Base-by-base conservation (phyloP, 1,140 invertebrate species). In the Rhopalosiphum maidis region DNA sequence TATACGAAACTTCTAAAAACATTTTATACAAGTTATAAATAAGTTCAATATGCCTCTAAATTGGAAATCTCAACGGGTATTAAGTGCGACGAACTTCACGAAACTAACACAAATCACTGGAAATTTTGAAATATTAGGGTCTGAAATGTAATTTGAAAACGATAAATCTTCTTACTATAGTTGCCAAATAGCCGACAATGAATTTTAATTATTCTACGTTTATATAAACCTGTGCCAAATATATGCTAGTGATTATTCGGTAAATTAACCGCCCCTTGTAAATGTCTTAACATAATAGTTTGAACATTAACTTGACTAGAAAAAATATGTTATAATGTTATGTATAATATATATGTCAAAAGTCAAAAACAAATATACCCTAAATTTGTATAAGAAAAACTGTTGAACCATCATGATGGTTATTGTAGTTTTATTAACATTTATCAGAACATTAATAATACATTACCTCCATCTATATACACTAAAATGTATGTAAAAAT, bases 191-290 rank as follows among this genome's bases (percentile, higher is more conserved):
- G 30, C 30, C 15, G 5, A 77, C 60, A n/a, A n/a, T 77, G 60
- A 77, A 77, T 77, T 77, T 77, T 77, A 77, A 77, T 77, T 77
- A 77, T 77, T 77, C 60, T 18, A 77, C 60, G n/a, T n/a, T 77
- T n/a, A 77, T 77, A 35, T n/a, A 1, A 77, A 77, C 30, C 60
- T 77, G 15, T 77, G 60, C 60, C 60, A 77, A 77, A 77, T 77
- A 77, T 77, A 77, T 77, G 60, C 4, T n/a, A 77, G 60, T 77
- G n/a, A 77, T n/a, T 77, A 77, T 18, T n/a, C 60, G 60, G 60
- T n/a, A n/a, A 77, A 77, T 77, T 77, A n/a, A 77, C 60, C 60
- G 2, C n/a, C 60, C 60, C 15, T 77, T n/a, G 4, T 77, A 77
- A n/a, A 77, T 77, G 30, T 77, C 60, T 77, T 18, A 77, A 30